phyloP scores from a whole-genome alignment of 2,113 vertebrate species.

The Crotalus horridus region DNA sequence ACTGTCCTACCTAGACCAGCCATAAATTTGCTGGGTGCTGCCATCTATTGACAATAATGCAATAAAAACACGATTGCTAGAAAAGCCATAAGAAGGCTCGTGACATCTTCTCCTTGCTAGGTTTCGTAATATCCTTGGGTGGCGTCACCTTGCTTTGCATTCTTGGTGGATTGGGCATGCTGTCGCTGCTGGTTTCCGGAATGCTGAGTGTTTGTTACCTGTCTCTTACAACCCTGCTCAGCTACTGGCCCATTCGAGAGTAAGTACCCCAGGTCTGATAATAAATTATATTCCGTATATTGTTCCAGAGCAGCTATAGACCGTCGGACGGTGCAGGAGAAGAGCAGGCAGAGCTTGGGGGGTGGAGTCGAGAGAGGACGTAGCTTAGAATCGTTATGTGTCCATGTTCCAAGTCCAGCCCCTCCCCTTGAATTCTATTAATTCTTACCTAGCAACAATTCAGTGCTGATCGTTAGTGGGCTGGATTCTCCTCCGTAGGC shows the following conservation, averaged over 20 bases:
- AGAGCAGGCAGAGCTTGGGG: neutral
- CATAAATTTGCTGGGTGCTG: neutral
- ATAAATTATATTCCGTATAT: neutral
- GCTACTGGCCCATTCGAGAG: constrained; percentile 64
- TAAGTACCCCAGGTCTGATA: constrained; percentile 26
- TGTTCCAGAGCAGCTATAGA: too few species aligned
- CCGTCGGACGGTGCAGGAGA: neutral
- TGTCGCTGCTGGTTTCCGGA: constrained; percentile 72
- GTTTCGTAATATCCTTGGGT: constrained; percentile 73
- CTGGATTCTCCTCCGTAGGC: neutral
- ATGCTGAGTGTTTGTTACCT: constrained; percentile 65
- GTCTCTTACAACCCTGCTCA: constrained; percentile 65
- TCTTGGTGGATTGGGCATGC: constrained; percentile 74
- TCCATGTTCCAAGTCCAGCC: neutral
- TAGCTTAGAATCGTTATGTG: neutral
- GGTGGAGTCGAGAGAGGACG: neutral
- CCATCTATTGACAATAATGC: neutral
- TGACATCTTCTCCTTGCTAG: constrained; percentile 55
- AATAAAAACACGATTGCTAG: neutral
- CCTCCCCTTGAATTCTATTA: neutral
- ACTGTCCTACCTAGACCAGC: neutral
- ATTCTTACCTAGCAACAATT: neutral
- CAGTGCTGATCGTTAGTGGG: neutral
- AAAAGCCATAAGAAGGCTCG: neutral
- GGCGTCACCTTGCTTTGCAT: constrained; percentile 75